Conservation (phyloP, 2,113 vertebrate species). For the Electrona antarctica region DNA sequence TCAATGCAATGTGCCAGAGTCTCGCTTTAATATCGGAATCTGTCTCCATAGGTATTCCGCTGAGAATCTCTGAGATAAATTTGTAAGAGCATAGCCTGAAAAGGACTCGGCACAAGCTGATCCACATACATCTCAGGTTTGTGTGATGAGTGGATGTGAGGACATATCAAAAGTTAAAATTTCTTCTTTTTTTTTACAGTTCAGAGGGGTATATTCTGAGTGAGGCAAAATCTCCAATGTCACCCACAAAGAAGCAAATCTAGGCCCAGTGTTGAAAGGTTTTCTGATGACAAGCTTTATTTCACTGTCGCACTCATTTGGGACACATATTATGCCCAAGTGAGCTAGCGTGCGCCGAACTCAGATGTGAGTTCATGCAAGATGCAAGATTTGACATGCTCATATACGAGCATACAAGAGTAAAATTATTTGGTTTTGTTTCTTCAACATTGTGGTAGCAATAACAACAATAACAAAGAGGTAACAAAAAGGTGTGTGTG, state of each 20-base stretch:
- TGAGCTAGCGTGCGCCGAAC: slow-evolving; percentile 35
- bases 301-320: slow-evolving; percentile 22
- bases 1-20: slow-evolving; percentile 10
- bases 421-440: too few relatives aligned
- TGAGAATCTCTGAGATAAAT: slow-evolving; percentile 1
- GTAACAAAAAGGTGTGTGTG: too few relatives aligned
- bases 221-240: slow-evolving; percentile 12
- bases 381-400: too few relatives aligned
- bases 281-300: slow-evolving; percentile 22
- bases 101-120: not conserved
- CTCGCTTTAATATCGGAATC: not conserved
- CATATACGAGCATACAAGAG: too few relatives aligned
- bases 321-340: slow-evolving; percentile 19
- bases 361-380: slow-evolving; percentile 34
- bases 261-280: not conserved
- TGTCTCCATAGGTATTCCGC: not conserved
- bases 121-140: not conserved
- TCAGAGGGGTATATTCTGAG: not conserved
- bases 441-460: too few relatives aligned
- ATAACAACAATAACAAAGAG: too few relatives aligned
- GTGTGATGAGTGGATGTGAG: not conserved
- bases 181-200: slow-evolving; percentile 14
- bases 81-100: not conserved
- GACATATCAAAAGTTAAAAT: not conserved
- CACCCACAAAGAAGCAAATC: slow-evolving; percentile 9